These are phyloP conservation scores for Idris sp. DNA, from an alignment of 1,140 invertebrate species.

Conservation along the genomic window DNA sequence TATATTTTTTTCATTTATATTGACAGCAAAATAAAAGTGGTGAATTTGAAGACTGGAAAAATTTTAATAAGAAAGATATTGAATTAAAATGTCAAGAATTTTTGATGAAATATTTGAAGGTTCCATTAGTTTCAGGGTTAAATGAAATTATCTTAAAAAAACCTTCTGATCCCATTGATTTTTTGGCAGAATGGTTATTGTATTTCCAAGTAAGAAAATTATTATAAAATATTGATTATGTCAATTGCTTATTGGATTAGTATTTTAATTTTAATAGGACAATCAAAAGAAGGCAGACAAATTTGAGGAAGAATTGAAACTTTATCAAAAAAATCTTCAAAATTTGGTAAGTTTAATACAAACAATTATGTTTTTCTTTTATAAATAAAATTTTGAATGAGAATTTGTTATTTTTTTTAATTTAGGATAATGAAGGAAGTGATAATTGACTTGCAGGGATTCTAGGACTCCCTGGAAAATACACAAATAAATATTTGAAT, in stretches of 20 bases:
- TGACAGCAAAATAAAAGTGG: too few species aligned
- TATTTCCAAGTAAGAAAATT: conserved; percentile 62
- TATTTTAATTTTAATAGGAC: conserved; percentile 39
- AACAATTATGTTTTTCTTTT: too few species aligned
- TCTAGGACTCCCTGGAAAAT: too few species aligned
- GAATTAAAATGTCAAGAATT: conserved; percentile 30
- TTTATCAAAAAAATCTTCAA: conserved; percentile 28
- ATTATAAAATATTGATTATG: background rate
- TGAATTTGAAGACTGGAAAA: too few species aligned
- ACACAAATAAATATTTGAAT: too few species aligned
- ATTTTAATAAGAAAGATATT: too few species aligned
- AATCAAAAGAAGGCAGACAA: conserved; percentile 50
- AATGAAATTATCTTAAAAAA: conserved; percentile 64
- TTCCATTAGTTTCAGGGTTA: conserved; percentile 50
- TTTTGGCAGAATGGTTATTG: conserved; percentile 68
- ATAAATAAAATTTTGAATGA: too few species aligned
- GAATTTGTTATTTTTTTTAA: conserved; percentile 10
- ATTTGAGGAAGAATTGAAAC: conserved; percentile 47
- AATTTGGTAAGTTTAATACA: conserved; percentile 24
- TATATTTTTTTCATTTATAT: too few species aligned
- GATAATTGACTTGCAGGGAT: too few species aligned
- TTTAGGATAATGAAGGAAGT: too few species aligned
- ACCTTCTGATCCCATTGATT: conserved; percentile 68
- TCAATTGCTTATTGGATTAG: background rate
- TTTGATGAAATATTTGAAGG: conserved; percentile 34